Percentiles rank a stretch among this genome's conserved stretches.
phyloP scores from a whole-genome alignment of 1,140 invertebrate genomes.

The Dendroctonus ponderosae region DNA sequence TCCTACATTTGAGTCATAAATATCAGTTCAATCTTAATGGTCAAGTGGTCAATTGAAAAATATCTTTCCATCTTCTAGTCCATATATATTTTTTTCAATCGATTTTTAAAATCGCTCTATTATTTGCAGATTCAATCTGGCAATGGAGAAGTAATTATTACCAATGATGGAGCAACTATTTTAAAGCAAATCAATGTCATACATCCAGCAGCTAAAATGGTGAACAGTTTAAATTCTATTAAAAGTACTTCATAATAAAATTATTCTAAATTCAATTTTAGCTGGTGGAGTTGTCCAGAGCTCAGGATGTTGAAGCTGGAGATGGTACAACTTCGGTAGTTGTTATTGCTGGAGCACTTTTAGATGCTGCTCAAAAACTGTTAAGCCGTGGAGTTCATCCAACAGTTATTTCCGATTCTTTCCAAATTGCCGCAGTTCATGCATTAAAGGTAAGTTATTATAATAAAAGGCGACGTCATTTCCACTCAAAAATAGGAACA shows the following conservation, averaged over 20 bases:
- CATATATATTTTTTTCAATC: neutral
- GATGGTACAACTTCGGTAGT: conserved; percentile 99
- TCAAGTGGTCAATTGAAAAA: no score
- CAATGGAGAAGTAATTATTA: conserved; percentile 98
- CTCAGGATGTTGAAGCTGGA: conserved; percentile 98
- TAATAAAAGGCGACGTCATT: no score
- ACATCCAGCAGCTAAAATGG: conserved; percentile 99
- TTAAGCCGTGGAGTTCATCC: conserved; percentile 95
- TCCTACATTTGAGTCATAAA: no score
- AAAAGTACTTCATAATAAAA: neutral
- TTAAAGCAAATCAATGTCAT: conserved; percentile 98
- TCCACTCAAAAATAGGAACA: no score
- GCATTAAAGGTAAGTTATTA: conserved; percentile 65
- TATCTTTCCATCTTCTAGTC: no score
- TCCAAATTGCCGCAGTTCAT: conserved; percentile 85
- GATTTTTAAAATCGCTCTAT: neutral
- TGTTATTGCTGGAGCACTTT: conserved; percentile 90
- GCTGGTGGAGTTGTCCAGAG: conserved; percentile 96
- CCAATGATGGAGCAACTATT: conserved; percentile 99
- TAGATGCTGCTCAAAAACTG: conserved; percentile 93
- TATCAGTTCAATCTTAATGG: no score
- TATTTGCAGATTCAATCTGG: conserved; percentile 82
- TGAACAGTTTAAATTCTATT: conserved; percentile 50
- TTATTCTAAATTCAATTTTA: conserved; percentile 47
- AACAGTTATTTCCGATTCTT: conserved; percentile 94